phyloP scores from a whole-genome alignment of 2,888 invertebrate genomes.

The Erannis defoliaria region DNA sequence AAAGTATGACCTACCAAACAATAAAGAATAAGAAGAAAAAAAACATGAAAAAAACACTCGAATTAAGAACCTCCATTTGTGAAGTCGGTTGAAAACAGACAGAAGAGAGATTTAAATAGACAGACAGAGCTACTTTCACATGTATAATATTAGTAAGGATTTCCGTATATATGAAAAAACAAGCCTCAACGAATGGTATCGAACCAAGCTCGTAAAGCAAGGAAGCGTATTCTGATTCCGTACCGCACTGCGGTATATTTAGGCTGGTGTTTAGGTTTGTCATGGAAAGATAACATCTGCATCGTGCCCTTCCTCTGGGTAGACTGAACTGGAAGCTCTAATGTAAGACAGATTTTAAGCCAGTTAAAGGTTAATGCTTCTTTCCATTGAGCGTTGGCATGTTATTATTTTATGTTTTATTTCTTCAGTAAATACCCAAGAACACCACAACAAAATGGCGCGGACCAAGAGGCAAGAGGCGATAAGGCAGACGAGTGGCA shows the following conservation, averaged over 20 bases:
- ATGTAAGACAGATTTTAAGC: background rate
- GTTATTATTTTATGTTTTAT: too few species aligned
- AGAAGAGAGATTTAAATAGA: background rate
- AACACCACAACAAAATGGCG: too few species aligned
- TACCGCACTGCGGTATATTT: slow-evolving; percentile 10
- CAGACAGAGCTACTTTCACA: background rate
- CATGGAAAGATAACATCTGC: background rate
- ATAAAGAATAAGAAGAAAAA: too few species aligned
- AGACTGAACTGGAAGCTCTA: background rate
- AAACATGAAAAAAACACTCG: too few species aligned
- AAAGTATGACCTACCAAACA: too few species aligned
- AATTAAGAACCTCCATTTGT: too few species aligned
- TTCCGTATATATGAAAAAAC: background rate
- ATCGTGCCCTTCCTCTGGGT: background rate
- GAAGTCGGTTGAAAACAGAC: too few species aligned
- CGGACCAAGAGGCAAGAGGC: too few species aligned
- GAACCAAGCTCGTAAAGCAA: slow-evolving; percentile 1
- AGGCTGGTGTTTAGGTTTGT: background rate
- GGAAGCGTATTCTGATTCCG: slow-evolving; percentile 8
- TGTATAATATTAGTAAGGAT: background rate
- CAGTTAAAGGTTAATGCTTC: too few species aligned
- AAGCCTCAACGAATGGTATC: background rate
- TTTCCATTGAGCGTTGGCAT: too few species aligned
- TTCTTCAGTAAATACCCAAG: too few species aligned
- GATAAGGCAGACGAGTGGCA: too few species aligned